Percentiles rank a stretch among this genome's conserved stretches.
phyloP scores from a whole-genome alignment of 1,140 invertebrate species.

The Anastrepha ludens region DNA sequence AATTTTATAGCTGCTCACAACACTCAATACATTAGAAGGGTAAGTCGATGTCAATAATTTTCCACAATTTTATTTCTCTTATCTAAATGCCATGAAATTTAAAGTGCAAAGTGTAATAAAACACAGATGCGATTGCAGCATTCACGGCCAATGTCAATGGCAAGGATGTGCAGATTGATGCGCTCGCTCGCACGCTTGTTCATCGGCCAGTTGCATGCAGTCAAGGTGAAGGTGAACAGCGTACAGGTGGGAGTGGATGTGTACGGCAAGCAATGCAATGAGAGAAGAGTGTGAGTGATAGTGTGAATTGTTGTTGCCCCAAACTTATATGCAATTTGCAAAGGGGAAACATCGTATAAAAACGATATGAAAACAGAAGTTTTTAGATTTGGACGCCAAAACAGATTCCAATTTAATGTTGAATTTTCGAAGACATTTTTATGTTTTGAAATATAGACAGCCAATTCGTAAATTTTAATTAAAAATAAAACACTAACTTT shows the following conservation, averaged over 20 bases:
- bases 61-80: too few relatives aligned
- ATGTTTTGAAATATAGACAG: too few relatives aligned
- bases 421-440: too few relatives aligned
- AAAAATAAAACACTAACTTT: neutral
- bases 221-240: conserved; percentile 40
- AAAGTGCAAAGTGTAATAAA: conserved; percentile 33
- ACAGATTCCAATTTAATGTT: too few relatives aligned
- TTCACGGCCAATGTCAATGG: conserved; percentile 49
- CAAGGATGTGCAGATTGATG: conserved; percentile 30
- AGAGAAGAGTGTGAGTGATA: neutral
- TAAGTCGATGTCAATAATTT: too few relatives aligned
- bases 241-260: neutral
- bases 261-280: neutral
- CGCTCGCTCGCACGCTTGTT: neutral
- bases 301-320: neutral
- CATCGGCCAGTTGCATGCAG: conserved; percentile 5
- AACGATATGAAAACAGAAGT: too few relatives aligned
- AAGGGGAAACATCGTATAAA: too few relatives aligned
- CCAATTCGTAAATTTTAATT: too few relatives aligned
- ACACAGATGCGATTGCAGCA: neutral
- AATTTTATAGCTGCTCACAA: too few relatives aligned
- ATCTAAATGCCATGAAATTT: neutral
- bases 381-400: too few relatives aligned
- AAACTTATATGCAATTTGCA: too few relatives aligned
- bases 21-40: too few relatives aligned